Percentiles rank a stretch among this genome's conserved stretches.
These are phyloP conservation scores for Halictus rubicundus DNA, from an alignment of 1,140 invertebrate genomes.

Conservation along the genomic window DNA sequence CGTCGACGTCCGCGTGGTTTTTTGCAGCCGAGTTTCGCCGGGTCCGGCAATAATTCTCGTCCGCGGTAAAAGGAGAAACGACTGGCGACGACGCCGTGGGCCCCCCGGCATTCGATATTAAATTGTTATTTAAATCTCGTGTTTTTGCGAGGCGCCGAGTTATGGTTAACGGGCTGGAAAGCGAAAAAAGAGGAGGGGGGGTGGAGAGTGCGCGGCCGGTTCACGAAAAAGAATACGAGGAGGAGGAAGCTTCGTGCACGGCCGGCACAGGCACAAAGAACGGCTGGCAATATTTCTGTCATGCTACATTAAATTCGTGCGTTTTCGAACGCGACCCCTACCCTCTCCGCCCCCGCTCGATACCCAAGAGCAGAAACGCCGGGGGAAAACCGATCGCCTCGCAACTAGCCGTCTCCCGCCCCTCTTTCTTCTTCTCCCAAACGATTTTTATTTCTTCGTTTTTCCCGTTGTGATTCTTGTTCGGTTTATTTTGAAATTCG, in stretches of 20 bases:
- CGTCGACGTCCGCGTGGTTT: neutral
- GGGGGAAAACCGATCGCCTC: neutral
- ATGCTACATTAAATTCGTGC: constrained; percentile 42
- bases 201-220: too few relatives aligned
- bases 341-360: neutral
- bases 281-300: constrained; percentile 31
- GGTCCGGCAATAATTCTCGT: constrained; percentile 4
- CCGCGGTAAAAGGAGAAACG: neutral
- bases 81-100: neutral
- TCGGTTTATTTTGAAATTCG: constrained; percentile 2
- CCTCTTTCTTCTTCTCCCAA: too few relatives aligned
- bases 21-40: neutral
- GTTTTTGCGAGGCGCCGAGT: neutral
- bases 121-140: constrained; percentile 33
- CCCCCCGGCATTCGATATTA: neutral
- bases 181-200: neutral
- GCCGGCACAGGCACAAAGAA: constrained; percentile 2
- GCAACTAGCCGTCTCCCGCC: too few relatives aligned
- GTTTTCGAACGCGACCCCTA: constrained; percentile 1
- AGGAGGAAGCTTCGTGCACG: neutral
- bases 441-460: too few relatives aligned
- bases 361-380: neutral
- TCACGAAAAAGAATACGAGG: neutral
- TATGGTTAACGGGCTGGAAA: constrained; percentile 30
- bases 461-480: too few relatives aligned